phyloP scores from a whole-genome alignment of 2,888 invertebrate species.

The Crioceris asparagi region DNA sequence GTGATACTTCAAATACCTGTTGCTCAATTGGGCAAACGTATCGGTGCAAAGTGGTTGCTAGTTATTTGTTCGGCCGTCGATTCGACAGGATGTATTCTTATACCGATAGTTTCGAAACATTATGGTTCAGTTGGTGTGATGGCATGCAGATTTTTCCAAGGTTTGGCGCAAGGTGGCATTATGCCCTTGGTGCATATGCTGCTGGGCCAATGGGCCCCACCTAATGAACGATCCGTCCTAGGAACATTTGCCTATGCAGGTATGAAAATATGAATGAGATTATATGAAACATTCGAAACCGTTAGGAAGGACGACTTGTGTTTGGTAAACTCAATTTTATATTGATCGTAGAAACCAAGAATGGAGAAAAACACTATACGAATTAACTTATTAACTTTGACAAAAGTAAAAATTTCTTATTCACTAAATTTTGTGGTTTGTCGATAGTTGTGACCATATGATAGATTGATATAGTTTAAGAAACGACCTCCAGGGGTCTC shows the following conservation, averaged over 20 bases:
- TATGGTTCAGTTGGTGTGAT: conserved; percentile 53
- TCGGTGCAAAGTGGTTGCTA: conserved; percentile 63
- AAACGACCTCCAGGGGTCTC: too few relatives aligned
- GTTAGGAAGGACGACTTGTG: too few relatives aligned
- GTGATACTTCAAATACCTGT: conserved; percentile 60
- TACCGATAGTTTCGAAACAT: conserved; percentile 55
- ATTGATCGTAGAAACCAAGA: too few relatives aligned
- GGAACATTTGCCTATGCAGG: conserved; percentile 56
- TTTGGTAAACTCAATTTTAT: too few relatives aligned
- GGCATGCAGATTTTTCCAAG: conserved; percentile 56
- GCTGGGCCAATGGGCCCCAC: conserved; percentile 65
- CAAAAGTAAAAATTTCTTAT: too few relatives aligned
- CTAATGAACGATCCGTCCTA: conserved; percentile 56
- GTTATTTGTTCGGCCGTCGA: conserved; percentile 46
- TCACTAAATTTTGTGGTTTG: too few relatives aligned
- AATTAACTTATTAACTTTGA: too few relatives aligned
- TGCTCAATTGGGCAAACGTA: conserved; percentile 58
- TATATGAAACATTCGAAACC: too few relatives aligned
- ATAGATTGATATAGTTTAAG: too few relatives aligned
- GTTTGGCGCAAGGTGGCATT: conserved; percentile 62
- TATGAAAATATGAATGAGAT: conserved; percentile 15
- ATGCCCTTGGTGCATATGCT: conserved; percentile 63
- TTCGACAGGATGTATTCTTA: conserved; percentile 52
- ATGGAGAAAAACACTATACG: too few relatives aligned
- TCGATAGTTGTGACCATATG: too few relatives aligned